Evolutionary conservation across 2,888 invertebrate species (phyloP).

Genomic region (Nysson spinosus): DNA sequence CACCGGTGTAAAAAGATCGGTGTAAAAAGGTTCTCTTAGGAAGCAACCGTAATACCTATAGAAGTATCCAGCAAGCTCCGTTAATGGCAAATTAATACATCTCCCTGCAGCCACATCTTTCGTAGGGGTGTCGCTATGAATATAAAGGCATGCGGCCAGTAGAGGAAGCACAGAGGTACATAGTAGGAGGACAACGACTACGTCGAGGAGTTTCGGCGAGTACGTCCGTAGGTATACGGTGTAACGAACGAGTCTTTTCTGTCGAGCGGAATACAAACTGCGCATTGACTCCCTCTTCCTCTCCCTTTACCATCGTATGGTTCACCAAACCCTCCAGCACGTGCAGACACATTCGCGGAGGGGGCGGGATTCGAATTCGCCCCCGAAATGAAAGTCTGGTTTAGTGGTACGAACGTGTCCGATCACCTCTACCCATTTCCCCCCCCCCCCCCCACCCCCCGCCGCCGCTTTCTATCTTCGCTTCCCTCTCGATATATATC

Average conservation of each 20-base stretch:
- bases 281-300: conserved; percentile 58
- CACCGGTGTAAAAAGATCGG: too few species aligned
- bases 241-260: conserved; percentile 69
- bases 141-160: conserved; percentile 46
- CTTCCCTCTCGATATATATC: conserved; percentile 1
- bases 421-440: conserved; percentile 24
- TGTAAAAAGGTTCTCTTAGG: too few species aligned
- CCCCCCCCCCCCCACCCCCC: conserved; percentile 2
- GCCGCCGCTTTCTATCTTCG: not conserved
- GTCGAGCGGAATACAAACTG: conserved; percentile 69
- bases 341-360: conserved; percentile 62
- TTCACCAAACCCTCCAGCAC: conserved; percentile 51
- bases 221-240: conserved; percentile 42
- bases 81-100: conserved; percentile 66
- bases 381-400: conserved; percentile 58
- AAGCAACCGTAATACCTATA: too few species aligned
- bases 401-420: conserved; percentile 55
- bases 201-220: conserved; percentile 44
- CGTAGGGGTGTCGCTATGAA: conserved; percentile 58
- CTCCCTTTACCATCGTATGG: conserved; percentile 1
- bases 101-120: conserved; percentile 45
- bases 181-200: conserved; percentile 23
- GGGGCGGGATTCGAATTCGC: conserved; percentile 46
- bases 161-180: conserved; percentile 24
- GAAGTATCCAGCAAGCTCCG: conserved; percentile 30